Evolutionary conservation across 2,888 invertebrate genomes (phyloP).

Genomic region (Diloba caeruleocephala): DNA sequence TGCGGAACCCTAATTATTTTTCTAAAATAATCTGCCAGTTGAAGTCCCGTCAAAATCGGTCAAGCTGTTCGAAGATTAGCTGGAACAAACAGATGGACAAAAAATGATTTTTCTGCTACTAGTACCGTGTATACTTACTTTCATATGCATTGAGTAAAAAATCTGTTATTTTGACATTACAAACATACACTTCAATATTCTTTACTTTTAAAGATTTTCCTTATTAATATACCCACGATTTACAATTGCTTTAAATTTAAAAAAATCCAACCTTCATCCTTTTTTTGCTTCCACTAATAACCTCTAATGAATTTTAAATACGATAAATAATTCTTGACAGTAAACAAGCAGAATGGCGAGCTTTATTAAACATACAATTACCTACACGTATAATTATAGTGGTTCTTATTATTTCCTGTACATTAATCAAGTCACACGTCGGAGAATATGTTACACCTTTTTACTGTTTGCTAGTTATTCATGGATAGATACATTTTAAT

Average conservation of each 20-base stretch:
- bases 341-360: slow-evolving; percentile 39
- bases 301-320: slow-evolving; percentile 49
- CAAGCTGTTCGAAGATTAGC: too few species aligned
- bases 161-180: too few species aligned
- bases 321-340: slow-evolving; percentile 41
- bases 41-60: too few species aligned
- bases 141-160: too few species aligned
- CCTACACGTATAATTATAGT: slow-evolving; percentile 41
- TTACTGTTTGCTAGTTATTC: slow-evolving; percentile 21
- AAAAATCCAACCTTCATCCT: slow-evolving; percentile 24
- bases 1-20: too few species aligned
- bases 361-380: slow-evolving; percentile 43
- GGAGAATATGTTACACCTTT: slow-evolving; percentile 20
- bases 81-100: too few species aligned
- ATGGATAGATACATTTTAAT: slow-evolving; percentile 17
- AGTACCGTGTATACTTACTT: too few species aligned
- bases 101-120: too few species aligned
- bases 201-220: too few species aligned
- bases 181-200: too few species aligned
- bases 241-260: not conserved
- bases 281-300: slow-evolving; percentile 30
- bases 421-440: slow-evolving; percentile 47
- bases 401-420: slow-evolving; percentile 40
- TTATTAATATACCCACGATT: too few species aligned
- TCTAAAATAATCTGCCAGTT: too few species aligned